phyloP scores from a whole-genome alignment of 2,797 vertebrate species.

The Pogonophryne albipinna region DNA sequence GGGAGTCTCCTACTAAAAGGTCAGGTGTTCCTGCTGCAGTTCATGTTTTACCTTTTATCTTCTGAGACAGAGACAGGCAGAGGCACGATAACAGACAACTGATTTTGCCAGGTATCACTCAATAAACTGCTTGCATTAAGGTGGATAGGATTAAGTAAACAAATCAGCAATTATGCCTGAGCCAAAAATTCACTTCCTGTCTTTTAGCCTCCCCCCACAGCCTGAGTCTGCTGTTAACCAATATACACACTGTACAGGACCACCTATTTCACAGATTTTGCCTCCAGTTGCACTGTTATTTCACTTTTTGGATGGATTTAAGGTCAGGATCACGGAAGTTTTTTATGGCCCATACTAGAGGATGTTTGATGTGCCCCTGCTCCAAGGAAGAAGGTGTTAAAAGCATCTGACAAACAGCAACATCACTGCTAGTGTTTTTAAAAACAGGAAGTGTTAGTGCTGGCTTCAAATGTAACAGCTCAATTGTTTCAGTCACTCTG shows the following conservation, averaged over 20 bases:
- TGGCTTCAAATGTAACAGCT: slow-evolving; percentile 10
- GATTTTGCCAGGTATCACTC: slow-evolving; percentile 50
- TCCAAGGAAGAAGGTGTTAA: slow-evolving; percentile 15
- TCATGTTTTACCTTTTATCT: slow-evolving; percentile 63
- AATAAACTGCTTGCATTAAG: slow-evolving; percentile 17
- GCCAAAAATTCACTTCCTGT: slow-evolving; percentile 15
- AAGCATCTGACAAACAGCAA: slow-evolving; percentile 23
- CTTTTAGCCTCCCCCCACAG: neutral
- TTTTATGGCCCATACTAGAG: slow-evolving; percentile 19
- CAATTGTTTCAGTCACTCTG: slow-evolving; percentile 18
- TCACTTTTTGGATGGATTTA: slow-evolving; percentile 12
- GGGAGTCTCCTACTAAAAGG: slow-evolving; percentile 53
- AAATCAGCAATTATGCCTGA: slow-evolving; percentile 14
- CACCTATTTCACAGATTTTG: neutral
- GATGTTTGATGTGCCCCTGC: slow-evolving; percentile 9
- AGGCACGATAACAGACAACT: slow-evolving; percentile 31
- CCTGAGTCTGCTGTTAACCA: neutral
- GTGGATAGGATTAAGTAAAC: slow-evolving; percentile 35
- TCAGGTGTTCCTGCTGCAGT: slow-evolving; percentile 54
- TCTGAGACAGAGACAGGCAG: slow-evolving; percentile 28
- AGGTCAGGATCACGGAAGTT: neutral
- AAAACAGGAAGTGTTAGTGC: neutral
- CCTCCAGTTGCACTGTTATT: neutral
- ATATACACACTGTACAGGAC: neutral
- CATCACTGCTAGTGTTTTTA: neutral